phyloP scores from a whole-genome alignment of 2,888 invertebrate species.

The Carpatolechia fugitivella region DNA sequence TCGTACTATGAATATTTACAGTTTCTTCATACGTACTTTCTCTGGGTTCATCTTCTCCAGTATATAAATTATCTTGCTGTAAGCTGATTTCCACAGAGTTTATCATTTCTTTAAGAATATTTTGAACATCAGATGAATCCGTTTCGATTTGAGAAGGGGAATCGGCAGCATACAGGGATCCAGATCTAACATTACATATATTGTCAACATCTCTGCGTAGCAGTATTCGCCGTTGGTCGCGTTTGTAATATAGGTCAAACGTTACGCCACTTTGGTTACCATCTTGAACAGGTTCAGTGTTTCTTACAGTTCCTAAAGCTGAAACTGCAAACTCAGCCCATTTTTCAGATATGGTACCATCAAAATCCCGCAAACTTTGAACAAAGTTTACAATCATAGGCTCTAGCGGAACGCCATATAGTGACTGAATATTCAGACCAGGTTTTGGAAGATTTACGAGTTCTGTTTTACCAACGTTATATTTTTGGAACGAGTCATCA shows the following conservation, averaged over 20 bases:
- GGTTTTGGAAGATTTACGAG: conserved; percentile 72
- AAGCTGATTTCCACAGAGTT: conserved; percentile 81
- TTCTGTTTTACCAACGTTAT: conserved; percentile 64
- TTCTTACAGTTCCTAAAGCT: conserved; percentile 54
- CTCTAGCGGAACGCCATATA: conserved; percentile 66
- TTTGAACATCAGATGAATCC: conserved; percentile 24
- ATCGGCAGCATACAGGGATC: neutral
- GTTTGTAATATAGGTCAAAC: conserved; percentile 80
- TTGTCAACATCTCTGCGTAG: conserved; percentile 54
- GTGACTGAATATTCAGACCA: conserved; percentile 67
- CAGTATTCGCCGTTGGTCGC: conserved; percentile 77
- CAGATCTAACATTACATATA: neutral
- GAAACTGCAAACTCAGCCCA: conserved; percentile 80
- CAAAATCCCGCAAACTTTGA: conserved; percentile 49
- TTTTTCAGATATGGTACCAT: conserved; percentile 62
- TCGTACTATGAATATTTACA: conserved; percentile 24
- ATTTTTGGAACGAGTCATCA: conserved; percentile 63
- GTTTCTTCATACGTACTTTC: conserved; percentile 38
- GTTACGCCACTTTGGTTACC: conserved; percentile 53
- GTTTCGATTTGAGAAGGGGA: neutral
- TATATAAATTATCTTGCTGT: conserved; percentile 73
- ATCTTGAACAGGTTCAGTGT: conserved; percentile 35
- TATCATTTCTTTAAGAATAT: conserved; percentile 75
- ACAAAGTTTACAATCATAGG: conserved; percentile 61
- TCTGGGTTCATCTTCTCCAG: conserved; percentile 46